A percentile compares a stretch with the other conserved stretches of the same genome.
Conservation (phyloP, 2,888 invertebrate genomes). For the Patella caerulea region DNA sequence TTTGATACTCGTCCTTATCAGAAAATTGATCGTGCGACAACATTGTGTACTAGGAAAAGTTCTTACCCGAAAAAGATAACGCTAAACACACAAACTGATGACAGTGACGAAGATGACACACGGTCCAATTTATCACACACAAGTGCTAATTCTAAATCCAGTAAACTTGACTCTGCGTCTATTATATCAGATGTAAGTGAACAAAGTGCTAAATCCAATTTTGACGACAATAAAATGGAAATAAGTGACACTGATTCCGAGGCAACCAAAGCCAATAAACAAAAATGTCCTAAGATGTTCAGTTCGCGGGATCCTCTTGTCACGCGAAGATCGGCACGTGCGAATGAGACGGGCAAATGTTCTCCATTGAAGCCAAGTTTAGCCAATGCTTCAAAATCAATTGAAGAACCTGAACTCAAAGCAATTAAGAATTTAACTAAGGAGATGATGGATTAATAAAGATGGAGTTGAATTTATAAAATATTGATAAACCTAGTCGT, state of each 20-base stretch:
- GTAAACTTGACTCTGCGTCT: background rate
- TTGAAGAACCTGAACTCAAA: background rate
- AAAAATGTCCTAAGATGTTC: too few relatives aligned
- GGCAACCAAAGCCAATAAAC: background rate
- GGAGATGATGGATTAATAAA: background rate
- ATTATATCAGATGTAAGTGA: background rate
- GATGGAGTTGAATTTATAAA: background rate
- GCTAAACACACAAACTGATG: background rate
- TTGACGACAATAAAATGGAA: background rate
- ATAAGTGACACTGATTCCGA: background rate
- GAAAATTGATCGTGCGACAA: conserved; percentile 22
- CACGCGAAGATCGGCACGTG: background rate
- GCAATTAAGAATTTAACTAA: background rate
- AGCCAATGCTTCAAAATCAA: too few relatives aligned
- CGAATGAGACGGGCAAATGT: background rate
- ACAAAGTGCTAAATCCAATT: background rate
- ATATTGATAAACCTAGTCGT: too few relatives aligned
- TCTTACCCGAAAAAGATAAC: conserved; percentile 28
- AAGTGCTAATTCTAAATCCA: background rate
- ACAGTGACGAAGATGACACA: background rate
- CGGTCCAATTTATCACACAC: background rate
- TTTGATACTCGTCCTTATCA: conserved; percentile 45
- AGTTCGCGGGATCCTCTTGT: background rate
- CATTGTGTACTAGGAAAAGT: conserved; percentile 37
- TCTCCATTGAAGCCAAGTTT: background rate